These are phyloP conservation scores for Gallirallus australis DNA, from an alignment of 2,797 vertebrate species.

Conservation along the genomic window DNA sequence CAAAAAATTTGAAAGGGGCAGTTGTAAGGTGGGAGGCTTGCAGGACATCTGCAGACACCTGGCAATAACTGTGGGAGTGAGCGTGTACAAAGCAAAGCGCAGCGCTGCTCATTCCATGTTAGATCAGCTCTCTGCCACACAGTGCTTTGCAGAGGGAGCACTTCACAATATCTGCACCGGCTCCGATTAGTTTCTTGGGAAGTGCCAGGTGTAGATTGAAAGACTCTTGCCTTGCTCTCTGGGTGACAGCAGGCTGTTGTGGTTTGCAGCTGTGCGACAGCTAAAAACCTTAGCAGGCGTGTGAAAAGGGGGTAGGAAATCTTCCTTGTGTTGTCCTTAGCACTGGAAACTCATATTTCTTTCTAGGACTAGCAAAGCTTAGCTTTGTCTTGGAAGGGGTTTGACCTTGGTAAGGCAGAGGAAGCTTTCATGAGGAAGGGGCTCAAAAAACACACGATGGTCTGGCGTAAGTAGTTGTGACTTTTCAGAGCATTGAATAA, in stretches of 20 bases:
- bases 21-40: neutral
- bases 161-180: neutral
- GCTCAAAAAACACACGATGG: neutral
- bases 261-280: neutral
- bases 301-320: neutral
- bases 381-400: neutral
- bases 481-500: neutral
- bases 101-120: neutral
- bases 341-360: neutral
- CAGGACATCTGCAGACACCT: slow-evolving; percentile 24
- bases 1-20: neutral
- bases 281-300: neutral
- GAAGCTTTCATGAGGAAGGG: neutral
- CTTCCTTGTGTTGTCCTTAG: neutral
- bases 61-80: neutral
- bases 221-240: neutral
- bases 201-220: neutral
- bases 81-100: neutral
- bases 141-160: neutral
- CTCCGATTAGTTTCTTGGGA: neutral
- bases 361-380: neutral
- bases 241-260: neutral
- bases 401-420: neutral
- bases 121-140: neutral
- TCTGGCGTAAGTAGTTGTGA: neutral